These are phyloP conservation scores for Stigmatopora nigra DNA, from an alignment of 2,113 vertebrate genomes.

Conservation along the genomic window DNA sequence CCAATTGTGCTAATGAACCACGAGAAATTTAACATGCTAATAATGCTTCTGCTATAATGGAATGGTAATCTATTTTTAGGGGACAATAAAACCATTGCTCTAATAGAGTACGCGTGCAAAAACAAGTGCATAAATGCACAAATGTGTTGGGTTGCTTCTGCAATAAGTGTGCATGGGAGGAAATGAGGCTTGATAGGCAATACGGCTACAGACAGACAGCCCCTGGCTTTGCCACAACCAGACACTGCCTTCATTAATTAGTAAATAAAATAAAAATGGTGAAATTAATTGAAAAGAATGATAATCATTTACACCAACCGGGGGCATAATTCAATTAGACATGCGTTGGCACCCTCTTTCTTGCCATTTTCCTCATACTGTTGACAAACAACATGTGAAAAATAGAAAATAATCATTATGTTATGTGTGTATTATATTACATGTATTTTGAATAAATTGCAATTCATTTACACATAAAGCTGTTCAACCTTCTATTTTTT, in stretches of 20 bases:
- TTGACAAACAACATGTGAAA: background rate
- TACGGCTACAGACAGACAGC: slow-evolving; percentile 51
- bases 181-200: slow-evolving; percentile 53
- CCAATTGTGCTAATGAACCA: slow-evolving; percentile 60
- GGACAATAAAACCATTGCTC: slow-evolving; percentile 47
- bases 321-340: slow-evolving; percentile 73
- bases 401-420: background rate
- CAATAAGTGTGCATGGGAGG: slow-evolving; percentile 28
- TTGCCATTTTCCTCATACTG: slow-evolving; percentile 25
- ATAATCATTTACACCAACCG: slow-evolving; percentile 72
- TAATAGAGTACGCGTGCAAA: slow-evolving; percentile 36
- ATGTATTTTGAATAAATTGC: slow-evolving; percentile 10
- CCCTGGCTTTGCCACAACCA: slow-evolving; percentile 58
- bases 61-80: slow-evolving; percentile 46
- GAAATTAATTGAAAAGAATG: slow-evolving; percentile 76
- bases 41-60: slow-evolving; percentile 51
- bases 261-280: slow-evolving; percentile 78
- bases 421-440: background rate
- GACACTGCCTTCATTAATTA: slow-evolving; percentile 73
- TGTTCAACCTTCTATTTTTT: background rate
- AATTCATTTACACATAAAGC: background rate
- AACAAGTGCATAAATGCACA: background rate
- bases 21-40: slow-evolving; percentile 52
- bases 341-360: slow-evolving; percentile 20
- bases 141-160: slow-evolving; percentile 18